A percentile compares a stretch with the other conserved stretches of the same genome.
phyloP scores from a whole-genome alignment of 2,113 vertebrate species.

The Bambusicola thoracicus region DNA sequence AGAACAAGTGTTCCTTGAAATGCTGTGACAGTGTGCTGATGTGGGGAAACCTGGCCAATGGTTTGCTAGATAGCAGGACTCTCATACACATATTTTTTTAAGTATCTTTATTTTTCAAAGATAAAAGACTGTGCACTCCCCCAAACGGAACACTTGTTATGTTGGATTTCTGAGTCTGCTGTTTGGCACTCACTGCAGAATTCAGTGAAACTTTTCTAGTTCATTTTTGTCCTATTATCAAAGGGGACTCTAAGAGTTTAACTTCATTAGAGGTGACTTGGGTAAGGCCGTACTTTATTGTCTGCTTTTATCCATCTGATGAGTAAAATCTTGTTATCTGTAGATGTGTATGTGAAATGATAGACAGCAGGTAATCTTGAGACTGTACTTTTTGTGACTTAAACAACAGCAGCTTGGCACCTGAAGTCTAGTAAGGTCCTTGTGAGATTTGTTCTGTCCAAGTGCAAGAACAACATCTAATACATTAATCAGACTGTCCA shows the following conservation, averaged over 20 bases:
- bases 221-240: not conserved
- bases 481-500: not conserved
- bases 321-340: not conserved
- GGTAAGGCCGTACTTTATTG: not conserved
- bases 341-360: not conserved
- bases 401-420: not conserved
- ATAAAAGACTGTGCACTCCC: not conserved
- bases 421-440: not conserved
- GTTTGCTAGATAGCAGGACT: not conserved
- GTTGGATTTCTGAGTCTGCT: not conserved
- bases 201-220: not conserved
- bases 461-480: not conserved
- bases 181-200: not conserved
- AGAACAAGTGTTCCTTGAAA: not conserved
- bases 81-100: not conserved
- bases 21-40: not conserved
- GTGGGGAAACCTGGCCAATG: not conserved
- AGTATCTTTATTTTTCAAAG: not conserved
- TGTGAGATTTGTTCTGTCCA: not conserved
- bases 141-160: not conserved
- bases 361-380: not conserved
- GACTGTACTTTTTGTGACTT: not conserved
- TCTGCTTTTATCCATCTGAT: not conserved
- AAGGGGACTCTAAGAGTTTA: not conserved
- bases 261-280: not conserved